Evolutionary conservation across 92 coral and sea anemone species (phyloP), one percentile per base, ranked within the genome.

Genomic region (Epizoanthus scotinus): DNA sequence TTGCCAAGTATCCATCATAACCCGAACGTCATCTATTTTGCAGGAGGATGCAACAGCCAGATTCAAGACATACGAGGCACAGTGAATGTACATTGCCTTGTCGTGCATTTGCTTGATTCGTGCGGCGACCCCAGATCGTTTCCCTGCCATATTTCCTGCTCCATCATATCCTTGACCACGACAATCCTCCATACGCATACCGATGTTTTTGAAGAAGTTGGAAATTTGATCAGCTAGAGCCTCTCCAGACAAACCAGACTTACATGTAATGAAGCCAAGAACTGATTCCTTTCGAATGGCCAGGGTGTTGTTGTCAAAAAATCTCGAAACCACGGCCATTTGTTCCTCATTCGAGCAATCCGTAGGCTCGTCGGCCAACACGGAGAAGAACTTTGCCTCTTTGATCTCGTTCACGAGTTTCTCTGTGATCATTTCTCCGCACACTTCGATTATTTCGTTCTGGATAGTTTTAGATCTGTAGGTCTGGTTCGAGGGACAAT

Each of bases 121-220:
- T 29, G 84, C 80, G 28, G 85, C 89, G 24, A 80, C 89, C 27
- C 85, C 85, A 65, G 82, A 83, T 27, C 73, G 25, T 74, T 74
- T 83, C 19, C 89, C 89, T 27, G 84, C 81, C 85, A 86, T 71
- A 22, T 80, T 86, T 60, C 81, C 84, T 8, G 77, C 85, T 8
- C 89, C 85, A 60, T 86, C 82, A 58, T 86, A 71, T 4, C 89
- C 89, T 53, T 80, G 85, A 15, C 85, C 85, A 53, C 89, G 71
- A 71, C 85, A 86, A 1, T 70, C 73, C 49, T 71, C 68, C 70
- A 72, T 63, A 34, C 77, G 27, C 5, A 81, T 58, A 29, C 82
- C 75, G 22, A 73, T 24, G 66, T 65, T 71, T 5, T 38, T 18
- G 69, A 71, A 20, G 50, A 86, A 73, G 8, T 80, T 67, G 7